Evolutionary conservation across 2,113 vertebrate species (phyloP).

Genomic region (Eulemur macaco): DNA sequence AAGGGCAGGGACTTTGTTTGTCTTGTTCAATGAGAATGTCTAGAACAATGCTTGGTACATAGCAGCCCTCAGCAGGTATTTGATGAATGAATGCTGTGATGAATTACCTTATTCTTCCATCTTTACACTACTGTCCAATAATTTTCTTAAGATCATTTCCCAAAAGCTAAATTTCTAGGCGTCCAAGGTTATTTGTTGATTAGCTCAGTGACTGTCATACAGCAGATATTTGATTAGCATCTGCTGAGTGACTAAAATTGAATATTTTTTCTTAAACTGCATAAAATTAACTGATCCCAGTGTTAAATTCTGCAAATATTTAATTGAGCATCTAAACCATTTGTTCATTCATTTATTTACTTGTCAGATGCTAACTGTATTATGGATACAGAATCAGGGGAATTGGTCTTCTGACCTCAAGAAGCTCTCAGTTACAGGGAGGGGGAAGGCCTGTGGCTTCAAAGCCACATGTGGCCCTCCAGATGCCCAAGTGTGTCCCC

Average conservation of each 20-base stretch:
- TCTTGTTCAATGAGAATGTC: neutral
- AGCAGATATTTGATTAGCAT: conserved; percentile 11
- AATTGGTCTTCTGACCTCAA: conserved; percentile 1
- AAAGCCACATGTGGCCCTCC: too few relatives aligned
- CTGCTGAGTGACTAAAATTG: conserved; percentile 15
- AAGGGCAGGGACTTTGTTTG: neutral
- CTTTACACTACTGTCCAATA: neutral
- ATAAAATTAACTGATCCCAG: conserved; percentile 40
- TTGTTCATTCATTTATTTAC: conserved; percentile 21
- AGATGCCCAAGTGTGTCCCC: too few relatives aligned
- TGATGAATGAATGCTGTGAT: neutral
- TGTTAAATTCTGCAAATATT: conserved; percentile 50
- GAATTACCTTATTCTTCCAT: neutral
- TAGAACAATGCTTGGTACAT: neutral
- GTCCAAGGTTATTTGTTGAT: neutral
- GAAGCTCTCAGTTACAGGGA: neutral
- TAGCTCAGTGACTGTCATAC: neutral
- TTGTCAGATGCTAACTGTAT: neutral
- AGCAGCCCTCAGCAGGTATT: neutral
- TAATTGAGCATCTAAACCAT: conserved; percentile 4
- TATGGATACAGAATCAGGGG: neutral
- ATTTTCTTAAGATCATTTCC: conserved; percentile 39
- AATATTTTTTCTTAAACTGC: conserved; percentile 40
- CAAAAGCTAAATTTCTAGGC: conserved; percentile 15
- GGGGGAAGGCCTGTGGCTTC: too few relatives aligned